A percentile compares a stretch with the other conserved stretches of the same genome.
Evolutionary conservation across 2,113 vertebrate species (phyloP).

Genomic region (Elachura formosa): DNA sequence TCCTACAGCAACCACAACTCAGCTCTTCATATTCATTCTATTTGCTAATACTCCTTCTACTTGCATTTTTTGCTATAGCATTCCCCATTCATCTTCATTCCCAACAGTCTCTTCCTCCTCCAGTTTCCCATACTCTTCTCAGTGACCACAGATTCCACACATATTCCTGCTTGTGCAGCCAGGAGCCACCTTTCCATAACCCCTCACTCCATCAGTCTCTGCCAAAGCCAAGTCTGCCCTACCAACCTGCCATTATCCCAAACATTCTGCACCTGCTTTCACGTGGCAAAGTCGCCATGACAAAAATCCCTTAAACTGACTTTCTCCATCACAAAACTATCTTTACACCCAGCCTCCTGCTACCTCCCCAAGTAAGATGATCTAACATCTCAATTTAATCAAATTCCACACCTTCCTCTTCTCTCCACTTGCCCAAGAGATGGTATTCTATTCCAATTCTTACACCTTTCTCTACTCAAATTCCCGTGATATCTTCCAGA

Average conservation of each 20-base stretch:
- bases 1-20: constrained; percentile 25
- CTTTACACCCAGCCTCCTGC: not conserved
- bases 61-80: not conserved
- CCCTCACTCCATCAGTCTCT: not conserved
- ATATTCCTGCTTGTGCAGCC: not conserved
- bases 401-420: not conserved
- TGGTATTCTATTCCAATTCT: not conserved
- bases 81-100: not conserved
- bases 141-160: not conserved
- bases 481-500: not conserved
- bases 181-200: not conserved
- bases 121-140: not conserved
- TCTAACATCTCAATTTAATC: not conserved
- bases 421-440: not conserved
- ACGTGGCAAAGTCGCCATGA: not conserved
- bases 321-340: not conserved
- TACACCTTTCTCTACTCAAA: not conserved
- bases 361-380: not conserved
- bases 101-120: not conserved
- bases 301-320: not conserved
- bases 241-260: not conserved
- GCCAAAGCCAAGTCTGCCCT: accelerated
- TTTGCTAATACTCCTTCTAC: not conserved
- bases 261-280: not conserved
- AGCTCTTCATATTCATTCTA: not conserved